These are phyloP conservation scores for Scaeva pyrastri DNA, from an alignment of 2,888 invertebrate species.

Conservation along the genomic window DNA sequence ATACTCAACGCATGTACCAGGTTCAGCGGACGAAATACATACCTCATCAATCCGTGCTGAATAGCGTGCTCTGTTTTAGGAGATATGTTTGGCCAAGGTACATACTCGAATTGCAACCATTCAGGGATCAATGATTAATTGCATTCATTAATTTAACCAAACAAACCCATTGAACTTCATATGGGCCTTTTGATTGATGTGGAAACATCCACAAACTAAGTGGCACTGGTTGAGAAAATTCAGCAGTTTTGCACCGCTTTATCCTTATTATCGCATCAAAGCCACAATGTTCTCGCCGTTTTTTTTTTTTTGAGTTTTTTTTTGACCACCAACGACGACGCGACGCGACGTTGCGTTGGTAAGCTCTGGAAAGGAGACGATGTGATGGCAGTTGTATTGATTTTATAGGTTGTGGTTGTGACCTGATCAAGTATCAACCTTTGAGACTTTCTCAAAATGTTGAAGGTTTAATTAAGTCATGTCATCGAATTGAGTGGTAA, in stretches of 20 bases:
- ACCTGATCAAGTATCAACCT: neutral
- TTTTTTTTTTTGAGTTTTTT: too few relatives aligned
- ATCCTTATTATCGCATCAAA: constrained; percentile 45
- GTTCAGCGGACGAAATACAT: constrained; percentile 23
- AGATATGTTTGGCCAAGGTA: constrained; percentile 18
- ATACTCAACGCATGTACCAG: constrained; percentile 42
- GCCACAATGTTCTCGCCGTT: constrained; percentile 40
- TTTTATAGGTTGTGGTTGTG: neutral
- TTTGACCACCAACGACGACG: constrained; percentile 63
- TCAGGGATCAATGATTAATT: constrained; percentile 67
- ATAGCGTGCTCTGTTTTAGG: neutral
- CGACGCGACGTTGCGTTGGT: too few relatives aligned
- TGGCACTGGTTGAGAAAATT: constrained; percentile 51
- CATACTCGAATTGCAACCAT: constrained; percentile 1
- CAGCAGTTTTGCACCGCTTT: constrained; percentile 57
- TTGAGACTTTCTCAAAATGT: neutral
- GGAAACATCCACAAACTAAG: constrained; percentile 45
- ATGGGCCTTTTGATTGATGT: constrained; percentile 68
- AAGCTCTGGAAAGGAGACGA: too few relatives aligned
- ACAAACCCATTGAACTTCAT: constrained; percentile 62
- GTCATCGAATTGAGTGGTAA: constrained; percentile 10
- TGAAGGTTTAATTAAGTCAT: constrained; percentile 11
- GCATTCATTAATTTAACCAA: constrained; percentile 69
- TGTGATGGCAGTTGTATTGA: neutral
- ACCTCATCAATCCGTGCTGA: constrained; percentile 51